Evolutionary conservation across 2,888 invertebrate genomes (phyloP).

Genomic region (Rhamphomyia laevipes): DNA sequence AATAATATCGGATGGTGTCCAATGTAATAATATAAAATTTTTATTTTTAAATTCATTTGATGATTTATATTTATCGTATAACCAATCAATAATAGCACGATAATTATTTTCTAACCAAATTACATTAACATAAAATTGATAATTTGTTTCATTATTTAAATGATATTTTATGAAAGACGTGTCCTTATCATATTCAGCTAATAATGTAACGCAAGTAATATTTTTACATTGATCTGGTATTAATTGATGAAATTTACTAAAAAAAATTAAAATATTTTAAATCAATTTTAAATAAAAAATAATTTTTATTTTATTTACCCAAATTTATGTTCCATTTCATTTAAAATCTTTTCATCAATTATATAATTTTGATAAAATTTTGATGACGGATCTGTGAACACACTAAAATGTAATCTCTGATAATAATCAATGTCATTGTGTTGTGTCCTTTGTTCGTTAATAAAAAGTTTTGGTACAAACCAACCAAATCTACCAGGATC

Average conservation of each 20-base stretch:
- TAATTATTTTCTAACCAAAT: conserved; percentile 56
- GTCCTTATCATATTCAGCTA: conserved; percentile 41
- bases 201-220: conserved; percentile 37
- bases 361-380: conserved; percentile 21
- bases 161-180: conserved; percentile 47
- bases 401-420: conserved; percentile 18
- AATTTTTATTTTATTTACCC: conserved; percentile 5
- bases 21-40: conserved; percentile 49
- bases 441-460: conserved; percentile 16
- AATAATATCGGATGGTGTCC: conserved; percentile 53
- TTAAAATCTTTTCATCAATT: conserved; percentile 19
- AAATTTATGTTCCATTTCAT: conserved; percentile 6
- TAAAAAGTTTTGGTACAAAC: conserved; percentile 45
- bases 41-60: conserved; percentile 13
- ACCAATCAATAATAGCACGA: conserved; percentile 28
- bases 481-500: conserved; percentile 51
- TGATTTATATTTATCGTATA: conserved; percentile 27
- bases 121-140: conserved; percentile 47
- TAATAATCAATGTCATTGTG: background rate
- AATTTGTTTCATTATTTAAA: conserved; percentile 42
- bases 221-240: conserved; percentile 12
- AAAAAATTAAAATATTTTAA: conserved; percentile 3
- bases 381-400: conserved; percentile 21
- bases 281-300: background rate
- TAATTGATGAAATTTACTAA: conserved; percentile 8